These are phyloP conservation scores for Teleogryllus oceanicus DNA, from an alignment of 2,888 invertebrate genomes.

Conservation along the genomic window DNA sequence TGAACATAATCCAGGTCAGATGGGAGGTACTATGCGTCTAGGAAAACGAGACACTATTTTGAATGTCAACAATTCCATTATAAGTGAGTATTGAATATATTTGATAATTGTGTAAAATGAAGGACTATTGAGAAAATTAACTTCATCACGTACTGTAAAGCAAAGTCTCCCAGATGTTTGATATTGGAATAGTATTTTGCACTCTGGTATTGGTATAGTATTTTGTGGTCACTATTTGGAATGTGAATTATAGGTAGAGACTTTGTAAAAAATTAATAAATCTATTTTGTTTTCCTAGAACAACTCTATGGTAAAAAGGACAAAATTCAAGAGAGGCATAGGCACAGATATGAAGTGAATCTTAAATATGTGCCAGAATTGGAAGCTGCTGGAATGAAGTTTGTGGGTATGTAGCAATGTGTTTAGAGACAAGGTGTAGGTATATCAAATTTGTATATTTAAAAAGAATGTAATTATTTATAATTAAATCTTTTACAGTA, in stretches of 20 bases:
- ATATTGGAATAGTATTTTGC: too few species aligned
- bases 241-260: too few species aligned
- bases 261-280: background rate
- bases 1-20: conserved; percentile 87
- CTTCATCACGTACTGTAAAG: too few species aligned
- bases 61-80: conserved; percentile 53
- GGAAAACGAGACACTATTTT: conserved; percentile 90
- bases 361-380: conserved; percentile 75
- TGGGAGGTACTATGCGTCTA: conserved; percentile 97
- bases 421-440: too few species aligned
- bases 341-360: conserved; percentile 97
- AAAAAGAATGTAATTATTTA: too few species aligned
- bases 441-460: too few species aligned
- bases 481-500: too few species aligned
- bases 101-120: too few species aligned
- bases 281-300: conserved; percentile 49
- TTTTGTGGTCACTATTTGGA: too few species aligned
- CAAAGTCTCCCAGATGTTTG: background rate
- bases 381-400: conserved; percentile 78
- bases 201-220: too few species aligned
- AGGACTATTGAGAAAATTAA: too few species aligned
- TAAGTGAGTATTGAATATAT: conserved; percentile 54
- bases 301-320: conserved; percentile 74
- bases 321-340: conserved; percentile 86
- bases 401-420: conserved; percentile 64